Percentiles rank a stretch among this genome's conserved stretches.
phyloP scores from a whole-genome alignment of 2,113 vertebrate genomes.

The Petaurus breviceps region DNA sequence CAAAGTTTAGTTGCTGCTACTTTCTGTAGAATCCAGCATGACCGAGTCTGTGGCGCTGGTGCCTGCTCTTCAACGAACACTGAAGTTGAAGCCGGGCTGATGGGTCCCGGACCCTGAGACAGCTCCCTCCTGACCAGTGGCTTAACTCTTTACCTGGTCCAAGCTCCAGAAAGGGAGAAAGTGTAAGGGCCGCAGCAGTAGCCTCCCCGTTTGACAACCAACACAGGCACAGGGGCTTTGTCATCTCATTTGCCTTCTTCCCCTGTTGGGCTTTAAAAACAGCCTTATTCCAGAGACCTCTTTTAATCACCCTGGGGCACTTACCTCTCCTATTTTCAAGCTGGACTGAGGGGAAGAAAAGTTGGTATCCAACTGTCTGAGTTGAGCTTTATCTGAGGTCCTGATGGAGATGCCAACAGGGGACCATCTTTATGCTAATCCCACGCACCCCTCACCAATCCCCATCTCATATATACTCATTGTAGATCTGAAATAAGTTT shows the following conservation, averaged over 20 bases:
- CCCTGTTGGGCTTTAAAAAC: not conserved
- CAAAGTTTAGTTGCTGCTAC: slow-evolving; percentile 22
- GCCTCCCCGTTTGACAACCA: not conserved
- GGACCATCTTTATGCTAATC: not conserved
- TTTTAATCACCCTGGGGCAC: not conserved
- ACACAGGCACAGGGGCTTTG: not conserved
- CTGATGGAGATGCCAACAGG: not conserved
- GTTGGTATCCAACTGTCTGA: not conserved
- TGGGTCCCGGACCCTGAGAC: not conserved
- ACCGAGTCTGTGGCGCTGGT: too few relatives aligned
- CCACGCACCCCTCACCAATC: not conserved
- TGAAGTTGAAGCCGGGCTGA: not conserved
- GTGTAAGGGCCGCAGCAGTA: not conserved
- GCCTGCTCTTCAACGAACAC: not conserved
- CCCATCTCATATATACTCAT: not conserved
- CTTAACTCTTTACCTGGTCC: not conserved
- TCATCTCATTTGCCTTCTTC: not conserved
- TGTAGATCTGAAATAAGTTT: slow-evolving; percentile 48
- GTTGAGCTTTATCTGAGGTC: not conserved
- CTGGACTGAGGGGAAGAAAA: not conserved
- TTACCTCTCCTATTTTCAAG: not conserved
- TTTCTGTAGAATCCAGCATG: not conserved
- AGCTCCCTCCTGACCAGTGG: not conserved
- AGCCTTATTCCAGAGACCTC: not conserved
- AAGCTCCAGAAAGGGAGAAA: not conserved